Conservation (phyloP, 2,113 vertebrate species). For the Accipiter virgatus region DNA sequence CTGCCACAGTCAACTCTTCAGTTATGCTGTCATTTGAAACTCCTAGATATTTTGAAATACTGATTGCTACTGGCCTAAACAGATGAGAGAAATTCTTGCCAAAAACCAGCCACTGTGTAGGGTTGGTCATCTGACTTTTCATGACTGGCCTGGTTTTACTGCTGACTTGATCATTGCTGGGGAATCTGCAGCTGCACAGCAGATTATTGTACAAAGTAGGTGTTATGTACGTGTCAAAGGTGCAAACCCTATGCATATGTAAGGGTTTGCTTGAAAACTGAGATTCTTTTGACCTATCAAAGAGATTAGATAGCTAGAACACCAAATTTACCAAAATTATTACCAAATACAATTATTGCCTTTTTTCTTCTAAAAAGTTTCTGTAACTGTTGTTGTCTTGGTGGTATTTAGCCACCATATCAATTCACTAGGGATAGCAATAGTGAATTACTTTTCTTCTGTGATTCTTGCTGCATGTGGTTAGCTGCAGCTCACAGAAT, state of each 20-base stretch:
- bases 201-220: not conserved
- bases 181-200: not conserved
- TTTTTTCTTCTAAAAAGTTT: not conserved
- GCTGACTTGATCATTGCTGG: not conserved
- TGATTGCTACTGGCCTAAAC: not conserved
- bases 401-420: not conserved
- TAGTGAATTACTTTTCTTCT: not conserved
- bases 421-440: not conserved
- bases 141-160: not conserved
- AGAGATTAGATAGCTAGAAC: not conserved
- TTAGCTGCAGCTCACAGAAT: not conserved
- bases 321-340: not conserved
- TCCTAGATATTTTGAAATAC: not conserved
- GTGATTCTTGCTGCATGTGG: not conserved
- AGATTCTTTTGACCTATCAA: not conserved
- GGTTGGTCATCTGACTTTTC: not conserved
- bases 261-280: not conserved
- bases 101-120: not conserved
- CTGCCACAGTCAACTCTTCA: not conserved
- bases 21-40: not conserved
- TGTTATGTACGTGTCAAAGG: not conserved
- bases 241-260: not conserved
- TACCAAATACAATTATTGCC: not conserved
- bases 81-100: not conserved
- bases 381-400: not conserved